Base-by-base conservation (phyloP, 2,888 invertebrate species). In the Calameuta pallipes region DNA sequence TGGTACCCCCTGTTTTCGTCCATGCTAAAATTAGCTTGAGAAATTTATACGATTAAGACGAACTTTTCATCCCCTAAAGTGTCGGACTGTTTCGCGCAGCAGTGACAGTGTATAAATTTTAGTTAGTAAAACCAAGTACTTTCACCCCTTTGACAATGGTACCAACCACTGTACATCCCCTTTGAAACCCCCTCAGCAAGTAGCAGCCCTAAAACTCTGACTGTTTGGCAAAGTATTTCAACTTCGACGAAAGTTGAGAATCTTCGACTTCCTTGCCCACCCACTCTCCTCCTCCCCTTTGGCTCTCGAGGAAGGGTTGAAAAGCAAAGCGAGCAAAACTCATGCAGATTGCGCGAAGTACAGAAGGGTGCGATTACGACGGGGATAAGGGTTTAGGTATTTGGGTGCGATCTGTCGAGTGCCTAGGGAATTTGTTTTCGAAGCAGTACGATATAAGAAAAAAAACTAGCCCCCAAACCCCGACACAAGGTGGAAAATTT, bases 151-250 rank as follows among this genome's bases (percentile, higher is more conserved):
- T 23, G 41, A 56, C 41, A 56, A 23, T 56, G 15, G 15, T 23
- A 56, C 41, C 41, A 56, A 56, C 41, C 41, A 6, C 41, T 15
- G 41, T 56, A 56, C 23, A 41, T 75, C 75, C 69, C n/a, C 33
- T 74, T 70, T n/a, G 30, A 70, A 71, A 77, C n/a, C 34, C 71
- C 15, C 71, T 33, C 33, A 31, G 31, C 9, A 56, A 69, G 69
- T 77, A 80, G 77, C 76, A 69, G 70, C 34, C 77, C 75, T 80
- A 79, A 76, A 82, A 84, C 79, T 84, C 82, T 69, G 69, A 56
- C 75, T 76, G 36, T 78, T 78, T 56, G 41, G 35, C 79, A 79
- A 82, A 84, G 82, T 81, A 82, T 84, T 81, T 80, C 78, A 82
- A 82, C 82, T 82, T 80, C 73, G 70, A n/a, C 73, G 74, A 75